Evolutionary conservation across 2,888 invertebrate species (phyloP), one percentile per base, ranked within the genome.

Genomic region (Platycheirus albimanus): DNA sequence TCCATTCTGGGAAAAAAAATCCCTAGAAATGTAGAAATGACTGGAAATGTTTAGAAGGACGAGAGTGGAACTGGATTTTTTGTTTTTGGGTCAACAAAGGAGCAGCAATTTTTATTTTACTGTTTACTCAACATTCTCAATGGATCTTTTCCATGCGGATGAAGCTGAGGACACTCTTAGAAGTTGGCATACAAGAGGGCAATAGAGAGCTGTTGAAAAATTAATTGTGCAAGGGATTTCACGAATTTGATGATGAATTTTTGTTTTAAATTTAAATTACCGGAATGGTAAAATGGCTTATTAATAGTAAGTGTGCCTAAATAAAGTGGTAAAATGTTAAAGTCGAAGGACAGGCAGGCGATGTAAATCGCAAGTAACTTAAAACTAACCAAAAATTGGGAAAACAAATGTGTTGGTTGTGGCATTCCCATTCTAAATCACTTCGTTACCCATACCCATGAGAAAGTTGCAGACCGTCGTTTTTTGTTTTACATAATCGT

Each of bases 191-290:
- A 58, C 7, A 28, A 58, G 11, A 41, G 41, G 19, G 8, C 15
- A 41, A 41, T 41, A 28, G 41, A 24, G 20, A 13, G 28, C 36
- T 54, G 7, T 54, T 33, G 3, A 36, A 36, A 41, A 58, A 41
- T 58, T 41, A 58, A 58, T 58, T 24, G 58, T 24, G 41, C 58
- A 58, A 28, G 8, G 20, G n/a, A 11, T 19, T 19, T 36, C n/a
- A 1, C 13, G 10, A 54, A 36, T 54, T 54, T 4, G 36, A 33
- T n/a, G 54, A n/a, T n/a, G n/a, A 24, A 24, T 20, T 19, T 43
- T 43, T 43, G 41, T 7, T 36, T n/a, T 24, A 24, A 4, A 24
- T 24, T 24, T 24, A 24, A 24, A 24, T 4, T 24, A 24, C n/a
- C n/a, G n/a, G n/a, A n/a, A n/a, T n/a, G n/a, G n/a, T n/a, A n/a